phyloP scores from a whole-genome alignment of 1,140 invertebrate genomes.

The Cotesia typhae region DNA sequence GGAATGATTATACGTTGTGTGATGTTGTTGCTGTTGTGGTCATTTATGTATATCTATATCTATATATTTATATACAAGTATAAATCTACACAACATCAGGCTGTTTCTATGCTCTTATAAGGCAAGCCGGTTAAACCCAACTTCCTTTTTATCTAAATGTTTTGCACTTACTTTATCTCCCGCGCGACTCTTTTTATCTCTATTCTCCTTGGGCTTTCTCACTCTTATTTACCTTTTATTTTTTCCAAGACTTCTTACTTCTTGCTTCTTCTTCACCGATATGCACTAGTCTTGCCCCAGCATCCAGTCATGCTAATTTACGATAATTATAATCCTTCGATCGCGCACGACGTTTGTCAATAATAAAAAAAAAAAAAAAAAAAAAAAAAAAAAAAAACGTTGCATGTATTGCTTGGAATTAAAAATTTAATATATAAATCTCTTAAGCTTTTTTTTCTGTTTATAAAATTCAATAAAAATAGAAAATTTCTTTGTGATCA shows the following conservation, averaged over 20 bases:
- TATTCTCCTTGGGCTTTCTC: slow-evolving; percentile 9
- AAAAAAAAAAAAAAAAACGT: background rate
- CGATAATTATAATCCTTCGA: slow-evolving; percentile 33
- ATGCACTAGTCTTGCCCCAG: slow-evolving; percentile 7
- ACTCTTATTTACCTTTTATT: slow-evolving; percentile 22
- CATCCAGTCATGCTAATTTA: slow-evolving; percentile 36
- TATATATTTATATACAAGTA: background rate
- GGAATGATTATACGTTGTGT: slow-evolving; percentile 39
- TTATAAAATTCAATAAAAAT: no score
- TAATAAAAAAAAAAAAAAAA: background rate
- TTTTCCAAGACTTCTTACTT: slow-evolving; percentile 22
- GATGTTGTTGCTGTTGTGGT: no score
- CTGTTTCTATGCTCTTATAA: slow-evolving; percentile 51
- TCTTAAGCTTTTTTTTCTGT: no score
- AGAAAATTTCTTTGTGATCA: no score
- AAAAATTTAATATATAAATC: no score
- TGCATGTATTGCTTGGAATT: no score
- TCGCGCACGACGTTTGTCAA: slow-evolving; percentile 8
- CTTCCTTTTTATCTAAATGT: slow-evolving; percentile 40
- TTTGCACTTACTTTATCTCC: slow-evolving; percentile 45
- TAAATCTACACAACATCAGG: slow-evolving; percentile 13
- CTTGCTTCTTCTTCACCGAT: background rate
- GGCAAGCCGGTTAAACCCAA: slow-evolving; percentile 47
- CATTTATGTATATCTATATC: background rate
- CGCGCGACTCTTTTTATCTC: slow-evolving; percentile 45